Conservation (phyloP, 2,113 vertebrate genomes). For the Dasyurus viverrinus region DNA sequence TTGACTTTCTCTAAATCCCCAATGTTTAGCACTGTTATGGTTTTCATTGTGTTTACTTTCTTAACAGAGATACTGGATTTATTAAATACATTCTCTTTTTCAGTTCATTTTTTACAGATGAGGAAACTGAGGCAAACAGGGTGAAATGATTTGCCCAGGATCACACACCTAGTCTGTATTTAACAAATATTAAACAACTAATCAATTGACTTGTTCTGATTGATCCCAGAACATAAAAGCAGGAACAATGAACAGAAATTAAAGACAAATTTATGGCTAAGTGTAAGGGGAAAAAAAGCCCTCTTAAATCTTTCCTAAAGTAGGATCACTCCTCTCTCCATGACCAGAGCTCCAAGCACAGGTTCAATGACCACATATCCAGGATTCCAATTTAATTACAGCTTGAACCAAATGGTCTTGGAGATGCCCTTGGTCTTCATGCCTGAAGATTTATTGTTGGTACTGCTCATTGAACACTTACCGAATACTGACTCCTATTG, state of each 20-base stretch:
- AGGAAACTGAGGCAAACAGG: background rate
- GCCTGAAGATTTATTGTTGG: background rate
- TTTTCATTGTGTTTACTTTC: background rate
- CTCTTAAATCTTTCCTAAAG: background rate
- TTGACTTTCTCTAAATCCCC: background rate
- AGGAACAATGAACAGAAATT: background rate
- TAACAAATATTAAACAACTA: background rate
- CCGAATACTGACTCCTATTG: background rate
- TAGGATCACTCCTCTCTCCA: background rate
- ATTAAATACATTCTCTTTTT: no score
- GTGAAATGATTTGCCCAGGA: background rate
- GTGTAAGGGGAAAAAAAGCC: background rate
- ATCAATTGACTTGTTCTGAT: background rate
- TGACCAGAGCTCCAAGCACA: background rate
- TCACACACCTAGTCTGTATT: background rate
- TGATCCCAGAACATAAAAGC: background rate
- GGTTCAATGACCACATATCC: background rate
- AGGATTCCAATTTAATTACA: background rate
- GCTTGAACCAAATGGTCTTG: background rate
- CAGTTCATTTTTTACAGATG: background rate
- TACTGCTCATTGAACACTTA: background rate
- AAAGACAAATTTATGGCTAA: background rate
- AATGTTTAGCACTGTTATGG: background rate
- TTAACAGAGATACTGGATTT: background rate
- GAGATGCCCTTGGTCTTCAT: background rate